These are phyloP conservation scores for Sander vitreus DNA, from an alignment of 2,113 vertebrate genomes.

Conservation along the genomic window DNA sequence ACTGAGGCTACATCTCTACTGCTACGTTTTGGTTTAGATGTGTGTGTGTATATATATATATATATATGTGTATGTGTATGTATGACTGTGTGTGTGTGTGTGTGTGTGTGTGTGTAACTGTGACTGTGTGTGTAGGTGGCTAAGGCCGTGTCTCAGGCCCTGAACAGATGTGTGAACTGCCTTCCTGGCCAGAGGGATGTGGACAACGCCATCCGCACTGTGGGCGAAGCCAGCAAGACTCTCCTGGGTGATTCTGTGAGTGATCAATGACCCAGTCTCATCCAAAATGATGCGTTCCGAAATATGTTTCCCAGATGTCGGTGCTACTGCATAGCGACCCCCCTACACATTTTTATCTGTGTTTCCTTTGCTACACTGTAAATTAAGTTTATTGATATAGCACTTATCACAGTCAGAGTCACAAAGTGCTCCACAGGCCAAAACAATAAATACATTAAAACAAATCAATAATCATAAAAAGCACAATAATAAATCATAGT, in stretches of 20 bases:
- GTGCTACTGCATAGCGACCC: background rate
- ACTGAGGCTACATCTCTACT: too few species aligned
- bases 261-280: conserved; percentile 10
- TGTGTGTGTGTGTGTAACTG: conserved; percentile 28
- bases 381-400: too few species aligned
- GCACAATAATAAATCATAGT: too few species aligned
- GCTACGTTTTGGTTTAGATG: too few species aligned
- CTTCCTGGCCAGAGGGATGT: conserved; percentile 96
- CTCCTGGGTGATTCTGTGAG: conserved; percentile 91
- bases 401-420: too few species aligned
- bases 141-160: conserved; percentile 95
- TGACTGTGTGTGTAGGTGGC: conserved; percentile 86
- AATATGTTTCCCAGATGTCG: background rate
- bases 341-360: background rate
- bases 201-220: conserved; percentile 93
- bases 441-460: too few species aligned
- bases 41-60: too few species aligned
- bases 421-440: too few species aligned
- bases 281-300: background rate
- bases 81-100: conserved; percentile 3
- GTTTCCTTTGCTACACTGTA: background rate
- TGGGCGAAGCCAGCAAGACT: conserved; percentile 96
- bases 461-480: too few species aligned
- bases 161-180: conserved; percentile 95
- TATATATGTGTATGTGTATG: too few species aligned